A percentile compares a stretch with the other conserved stretches of the same genome.
Conservation (phyloP, 2,797 vertebrate genomes). For the Acrossocheilus fasciatus region DNA sequence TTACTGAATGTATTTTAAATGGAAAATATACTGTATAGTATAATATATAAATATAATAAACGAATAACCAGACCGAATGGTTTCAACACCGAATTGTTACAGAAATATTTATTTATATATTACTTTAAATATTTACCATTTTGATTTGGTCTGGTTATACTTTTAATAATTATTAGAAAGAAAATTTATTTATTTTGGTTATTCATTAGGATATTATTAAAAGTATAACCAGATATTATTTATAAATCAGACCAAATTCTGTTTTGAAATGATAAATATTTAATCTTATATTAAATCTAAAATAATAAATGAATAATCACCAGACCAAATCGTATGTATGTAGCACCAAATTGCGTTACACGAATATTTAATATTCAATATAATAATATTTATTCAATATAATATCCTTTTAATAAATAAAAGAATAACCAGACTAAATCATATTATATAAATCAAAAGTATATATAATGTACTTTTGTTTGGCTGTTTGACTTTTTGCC, state of each 20-base stretch:
- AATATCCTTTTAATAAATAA: neutral
- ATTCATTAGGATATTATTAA: neutral
- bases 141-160: too few relatives aligned
- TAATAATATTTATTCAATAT: neutral
- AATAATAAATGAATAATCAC: neutral
- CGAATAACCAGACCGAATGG: neutral
- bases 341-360: neutral
- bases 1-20: neutral
- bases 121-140: too few relatives aligned
- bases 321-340: neutral
- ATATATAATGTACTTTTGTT: neutral
- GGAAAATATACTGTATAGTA: neutral
- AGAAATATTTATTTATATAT: neutral
- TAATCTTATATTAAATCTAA: neutral
- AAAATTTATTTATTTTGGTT: too few relatives aligned
- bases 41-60: neutral
- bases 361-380: neutral
- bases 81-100: neutral
- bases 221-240: neutral
- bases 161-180: too few relatives aligned
- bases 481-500: too few relatives aligned
- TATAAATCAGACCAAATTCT: neutral
- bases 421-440: neutral
- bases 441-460: neutral
- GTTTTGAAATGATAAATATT: neutral